Evolutionary conservation across 1,140 invertebrate genomes (phyloP).

Genomic region (Drosophila miranda): DNA sequence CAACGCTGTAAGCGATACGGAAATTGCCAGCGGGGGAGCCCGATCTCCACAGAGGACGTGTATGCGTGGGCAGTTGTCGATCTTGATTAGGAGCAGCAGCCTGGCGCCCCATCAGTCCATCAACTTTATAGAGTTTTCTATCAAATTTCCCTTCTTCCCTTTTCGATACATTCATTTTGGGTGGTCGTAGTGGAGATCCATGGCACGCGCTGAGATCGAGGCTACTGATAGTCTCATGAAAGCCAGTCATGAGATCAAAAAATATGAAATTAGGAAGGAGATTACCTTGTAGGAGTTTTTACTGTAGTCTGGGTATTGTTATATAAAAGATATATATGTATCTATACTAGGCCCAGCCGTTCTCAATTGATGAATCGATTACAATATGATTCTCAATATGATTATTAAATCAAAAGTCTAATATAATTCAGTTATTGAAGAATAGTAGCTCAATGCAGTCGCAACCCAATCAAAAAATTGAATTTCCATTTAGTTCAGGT

Average conservation of each 20-base stretch:
- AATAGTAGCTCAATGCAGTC: too few species aligned
- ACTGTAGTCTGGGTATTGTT: too few species aligned
- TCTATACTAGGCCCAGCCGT: too few species aligned
- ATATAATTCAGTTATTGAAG: too few species aligned
- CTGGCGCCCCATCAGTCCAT: conserved; percentile 42
- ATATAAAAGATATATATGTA: too few species aligned
- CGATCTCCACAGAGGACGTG: background rate
- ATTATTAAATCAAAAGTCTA: too few species aligned
- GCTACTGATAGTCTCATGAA: conserved; percentile 19
- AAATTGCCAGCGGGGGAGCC: conserved; percentile 16
- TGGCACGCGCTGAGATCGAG: conserved; percentile 28
- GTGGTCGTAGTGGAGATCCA: conserved; percentile 20
- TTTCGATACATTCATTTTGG: background rate
- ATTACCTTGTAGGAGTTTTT: too few species aligned
- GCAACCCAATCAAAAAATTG: background rate
- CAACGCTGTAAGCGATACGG: conserved; percentile 30
- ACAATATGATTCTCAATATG: background rate
- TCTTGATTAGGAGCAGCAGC: conserved; percentile 24
- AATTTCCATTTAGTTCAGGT: conserved; percentile 1
- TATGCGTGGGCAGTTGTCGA: conserved; percentile 24
- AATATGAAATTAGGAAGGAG: background rate
- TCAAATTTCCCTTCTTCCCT: background rate
- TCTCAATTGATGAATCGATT: too few species aligned
- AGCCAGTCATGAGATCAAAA: background rate
- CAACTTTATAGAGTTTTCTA: conserved; percentile 15